A percentile compares a stretch with the other conserved stretches of the same genome.
Evolutionary conservation across 2,113 vertebrate genomes (phyloP).

Genomic region (Campylomormyrus numenius): DNA sequence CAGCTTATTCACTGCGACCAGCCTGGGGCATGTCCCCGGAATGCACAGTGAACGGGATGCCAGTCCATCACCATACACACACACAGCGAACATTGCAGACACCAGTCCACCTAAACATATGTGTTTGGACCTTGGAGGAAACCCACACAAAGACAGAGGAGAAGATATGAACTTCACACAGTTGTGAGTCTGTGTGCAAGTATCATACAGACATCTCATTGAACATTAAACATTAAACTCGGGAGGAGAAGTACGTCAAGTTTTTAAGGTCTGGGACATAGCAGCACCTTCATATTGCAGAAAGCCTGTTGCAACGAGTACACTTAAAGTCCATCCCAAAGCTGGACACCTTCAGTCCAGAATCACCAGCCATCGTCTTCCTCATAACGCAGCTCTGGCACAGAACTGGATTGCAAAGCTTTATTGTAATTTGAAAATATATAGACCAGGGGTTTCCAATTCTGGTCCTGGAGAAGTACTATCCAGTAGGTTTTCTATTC

Average conservation of each 20-base stretch:
- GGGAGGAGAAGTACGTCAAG: background rate
- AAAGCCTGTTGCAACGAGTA: background rate
- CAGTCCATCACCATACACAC: background rate
- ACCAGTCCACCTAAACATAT: background rate
- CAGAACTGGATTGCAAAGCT: background rate
- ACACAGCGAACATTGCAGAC: background rate
- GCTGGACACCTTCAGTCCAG: background rate
- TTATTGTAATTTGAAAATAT: background rate
- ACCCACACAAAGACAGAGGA: background rate
- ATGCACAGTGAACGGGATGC: background rate
- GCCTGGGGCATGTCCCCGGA: background rate
- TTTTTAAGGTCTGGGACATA: background rate
- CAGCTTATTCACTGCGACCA: background rate
- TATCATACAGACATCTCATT: background rate
- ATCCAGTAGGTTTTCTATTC: background rate
- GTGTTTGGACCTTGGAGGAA: background rate
- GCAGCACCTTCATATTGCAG: background rate
- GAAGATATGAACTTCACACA: background rate
- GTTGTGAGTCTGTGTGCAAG: background rate
- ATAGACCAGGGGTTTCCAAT: background rate
- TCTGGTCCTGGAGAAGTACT: background rate
- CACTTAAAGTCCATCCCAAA: background rate
- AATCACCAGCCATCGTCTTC: slow-evolving; percentile 23
- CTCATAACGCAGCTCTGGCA: slow-evolving; percentile 3
- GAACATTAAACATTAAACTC: background rate